phyloP scores from a whole-genome alignment of 2,113 vertebrate species.

The Cololabis saira region DNA sequence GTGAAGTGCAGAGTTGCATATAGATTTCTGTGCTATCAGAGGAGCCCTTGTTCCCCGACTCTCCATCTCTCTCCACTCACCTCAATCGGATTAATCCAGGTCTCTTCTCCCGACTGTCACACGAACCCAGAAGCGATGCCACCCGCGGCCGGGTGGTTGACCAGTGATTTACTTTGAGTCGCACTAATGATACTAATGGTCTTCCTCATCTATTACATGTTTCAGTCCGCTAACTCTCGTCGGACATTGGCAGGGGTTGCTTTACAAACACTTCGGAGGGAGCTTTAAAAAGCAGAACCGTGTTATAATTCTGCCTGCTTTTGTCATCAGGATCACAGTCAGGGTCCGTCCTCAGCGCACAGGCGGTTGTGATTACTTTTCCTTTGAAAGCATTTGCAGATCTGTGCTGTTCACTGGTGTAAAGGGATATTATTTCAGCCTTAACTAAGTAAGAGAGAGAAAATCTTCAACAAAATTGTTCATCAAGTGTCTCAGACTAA shows the following conservation, averaged over 20 bases:
- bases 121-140: conserved; percentile 51
- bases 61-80: conserved; percentile 39
- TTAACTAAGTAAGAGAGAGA: too few species aligned
- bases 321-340: conserved; percentile 34
- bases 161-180: conserved; percentile 39
- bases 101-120: conserved; percentile 46
- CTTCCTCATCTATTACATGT: conserved; percentile 20
- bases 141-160: conserved; percentile 31
- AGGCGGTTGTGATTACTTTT: conserved; percentile 34
- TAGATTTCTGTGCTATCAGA: conserved; percentile 73
- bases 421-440: too few species aligned
- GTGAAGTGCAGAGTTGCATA: conserved; percentile 74
- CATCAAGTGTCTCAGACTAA: background rate
- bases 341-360: conserved; percentile 19
- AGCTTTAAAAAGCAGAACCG: conserved; percentile 12
- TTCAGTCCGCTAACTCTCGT: conserved; percentile 34
- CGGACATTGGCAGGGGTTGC: background rate
- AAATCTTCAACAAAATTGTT: background rate
- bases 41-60: conserved; percentile 66
- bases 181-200: conserved; percentile 51
- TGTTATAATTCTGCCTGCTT: conserved; percentile 21
- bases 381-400: background rate
- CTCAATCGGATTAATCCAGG: conserved; percentile 42
- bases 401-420: too few species aligned
- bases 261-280: conserved; percentile 1